Base-by-base conservation (phyloP, 2,797 vertebrate genomes). In the Macroramphosus scolopax region DNA sequence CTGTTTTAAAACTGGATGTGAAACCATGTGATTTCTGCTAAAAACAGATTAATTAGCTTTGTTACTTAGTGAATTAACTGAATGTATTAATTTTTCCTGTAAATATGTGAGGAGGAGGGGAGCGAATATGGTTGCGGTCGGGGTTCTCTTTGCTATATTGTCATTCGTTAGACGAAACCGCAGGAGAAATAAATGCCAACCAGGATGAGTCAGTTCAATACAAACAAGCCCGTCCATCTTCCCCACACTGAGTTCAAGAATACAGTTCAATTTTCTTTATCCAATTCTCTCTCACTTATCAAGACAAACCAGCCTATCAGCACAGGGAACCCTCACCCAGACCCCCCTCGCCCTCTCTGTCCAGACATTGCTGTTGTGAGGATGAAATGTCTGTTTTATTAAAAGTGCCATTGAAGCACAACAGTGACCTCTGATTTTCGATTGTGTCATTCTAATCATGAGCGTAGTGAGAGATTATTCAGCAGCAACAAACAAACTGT, bases 321-420 rank as follows among this genome's bases (percentile, higher is more conserved):
- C 83, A 77, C 63, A 85, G 77, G 80, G 87, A 89, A 86, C 82
- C 87, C 83, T 80, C 70, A 70, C 83, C 80, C 75, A 46, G 64
- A 68, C 64, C 70, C 77, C 72, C 77, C 75, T 72, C 63, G 16
- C 75, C 85, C 84, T 84, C 86, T 86, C 78, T 87, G 86, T 89
- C 85, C 90, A 92, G 90, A 89, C 90, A 91, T 91, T 91, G 89
- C 89, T 91, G 90, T 92, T 91, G 90, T 92, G 89, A 90, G 88
- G 87, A 92, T 91, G 83, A 92, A 89, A 91, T 92, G 89, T 92
- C 89, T 90, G 90, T 92, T 91, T 92, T 92, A 92, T 91, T 92
- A 92, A 92, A 92, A 91, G 89, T 90, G 90, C 89, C 78, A 83
- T 77, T 90, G 89, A 90, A 91, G 89, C 89, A 87, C 88, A 90